Conservation (phyloP, 2,113 vertebrate species). For the Pyrgilauda ruficollis region DNA sequence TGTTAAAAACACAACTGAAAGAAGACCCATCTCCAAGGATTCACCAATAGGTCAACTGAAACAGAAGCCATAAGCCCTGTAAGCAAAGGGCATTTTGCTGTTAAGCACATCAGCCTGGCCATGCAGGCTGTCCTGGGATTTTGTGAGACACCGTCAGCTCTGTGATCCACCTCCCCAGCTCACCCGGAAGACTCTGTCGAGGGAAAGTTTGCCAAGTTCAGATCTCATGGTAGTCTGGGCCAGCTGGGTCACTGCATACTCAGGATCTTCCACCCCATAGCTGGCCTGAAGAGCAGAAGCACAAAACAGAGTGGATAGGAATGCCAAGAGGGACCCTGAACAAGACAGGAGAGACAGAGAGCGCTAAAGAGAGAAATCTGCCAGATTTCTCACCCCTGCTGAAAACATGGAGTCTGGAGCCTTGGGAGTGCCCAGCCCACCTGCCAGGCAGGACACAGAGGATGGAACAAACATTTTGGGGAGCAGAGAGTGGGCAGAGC, state of each 20-base stretch:
- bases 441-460: not conserved
- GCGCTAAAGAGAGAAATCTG: rapidly evolving
- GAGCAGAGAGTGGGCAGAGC: not conserved
- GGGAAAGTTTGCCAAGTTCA: slow-evolving; percentile 92
- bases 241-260: slow-evolving; percentile 94
- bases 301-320: not conserved
- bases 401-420: not conserved
- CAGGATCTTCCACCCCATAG: slow-evolving; percentile 95
- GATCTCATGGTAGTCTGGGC: slow-evolving; percentile 98
- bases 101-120: not conserved
- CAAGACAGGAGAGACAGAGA: not conserved
- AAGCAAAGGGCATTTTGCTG: not conserved
- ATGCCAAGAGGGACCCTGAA: not conserved
- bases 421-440: not conserved
- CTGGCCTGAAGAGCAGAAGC: slow-evolving; percentile 77
- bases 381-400: too few species aligned
- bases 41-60: not conserved
- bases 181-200: slow-evolving; percentile 97
- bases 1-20: not conserved
- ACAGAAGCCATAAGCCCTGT: not conserved
- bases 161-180: not conserved
- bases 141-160: not conserved
- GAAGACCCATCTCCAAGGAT: not conserved
- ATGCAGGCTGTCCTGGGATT: rapidly evolving
- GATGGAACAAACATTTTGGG: rapidly evolving